Conservation (phyloP, 2,888 invertebrate species). For the Drosophila borealis region DNA sequence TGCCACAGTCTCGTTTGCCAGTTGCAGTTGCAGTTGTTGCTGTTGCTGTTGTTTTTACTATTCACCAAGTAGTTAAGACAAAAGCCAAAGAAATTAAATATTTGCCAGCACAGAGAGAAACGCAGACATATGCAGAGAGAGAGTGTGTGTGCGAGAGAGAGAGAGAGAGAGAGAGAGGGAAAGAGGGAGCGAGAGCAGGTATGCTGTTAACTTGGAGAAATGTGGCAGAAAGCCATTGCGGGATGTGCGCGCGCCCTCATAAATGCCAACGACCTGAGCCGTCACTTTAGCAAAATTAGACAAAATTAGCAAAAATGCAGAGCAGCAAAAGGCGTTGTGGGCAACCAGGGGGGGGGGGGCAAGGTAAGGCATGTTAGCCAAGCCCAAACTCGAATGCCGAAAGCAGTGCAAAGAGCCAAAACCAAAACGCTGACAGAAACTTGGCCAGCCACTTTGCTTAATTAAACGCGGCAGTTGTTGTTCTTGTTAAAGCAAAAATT, state of each 20-base stretch:
- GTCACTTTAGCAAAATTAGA: constrained; percentile 64
- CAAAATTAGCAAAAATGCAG: constrained; percentile 68
- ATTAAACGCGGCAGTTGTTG: constrained; percentile 70
- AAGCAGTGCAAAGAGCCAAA: constrained; percentile 35
- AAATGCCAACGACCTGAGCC: constrained; percentile 66
- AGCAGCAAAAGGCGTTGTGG: constrained; percentile 37
- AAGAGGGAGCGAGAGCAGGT: constrained; percentile 5
- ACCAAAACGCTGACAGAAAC: constrained; percentile 50
- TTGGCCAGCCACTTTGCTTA: constrained; percentile 77
- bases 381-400: constrained; percentile 30
- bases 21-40: constrained; percentile 22
- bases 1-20: constrained; percentile 2
- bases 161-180: not conserved
- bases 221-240: constrained; percentile 23
- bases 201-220: constrained; percentile 22
- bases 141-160: too few relatives aligned
- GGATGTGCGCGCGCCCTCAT: constrained; percentile 36
- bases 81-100: constrained; percentile 74
- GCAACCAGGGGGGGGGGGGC: not conserved
- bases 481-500: constrained; percentile 9
- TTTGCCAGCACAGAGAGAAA: constrained; percentile 40
- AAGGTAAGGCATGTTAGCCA: constrained; percentile 17
- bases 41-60: constrained; percentile 22
- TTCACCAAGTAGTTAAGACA: constrained; percentile 40
- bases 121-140: not conserved